Conservation (phyloP, 1,140 invertebrate genomes). For the Eufriesea mexicana region DNA sequence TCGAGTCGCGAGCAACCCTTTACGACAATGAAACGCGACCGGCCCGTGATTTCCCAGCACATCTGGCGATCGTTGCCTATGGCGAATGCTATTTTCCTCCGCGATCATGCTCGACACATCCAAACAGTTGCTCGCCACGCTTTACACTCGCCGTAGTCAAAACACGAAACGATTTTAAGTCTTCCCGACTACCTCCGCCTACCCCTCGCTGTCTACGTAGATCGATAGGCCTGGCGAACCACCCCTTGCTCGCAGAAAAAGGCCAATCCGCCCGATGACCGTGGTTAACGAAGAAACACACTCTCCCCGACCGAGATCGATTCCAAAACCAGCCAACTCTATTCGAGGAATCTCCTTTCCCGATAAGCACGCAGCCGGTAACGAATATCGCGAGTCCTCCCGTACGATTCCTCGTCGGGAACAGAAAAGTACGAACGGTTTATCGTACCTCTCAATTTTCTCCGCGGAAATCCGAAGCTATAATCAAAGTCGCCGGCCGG, state of each 20-base stretch:
- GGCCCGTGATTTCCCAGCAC: slow-evolving; percentile 6
- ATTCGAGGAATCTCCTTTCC: not conserved
- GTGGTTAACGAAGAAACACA: not conserved
- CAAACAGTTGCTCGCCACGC: not conserved
- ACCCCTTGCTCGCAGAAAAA: not conserved
- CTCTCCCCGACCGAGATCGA: slow-evolving; percentile 1
- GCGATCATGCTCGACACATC: not conserved
- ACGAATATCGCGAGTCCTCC: slow-evolving; percentile 19
- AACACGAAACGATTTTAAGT: not conserved
- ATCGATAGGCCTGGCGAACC: no score
- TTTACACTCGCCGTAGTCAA: not conserved
- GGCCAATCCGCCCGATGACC: not conserved
- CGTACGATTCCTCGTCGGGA: slow-evolving; percentile 1
- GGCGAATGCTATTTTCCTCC: not conserved
- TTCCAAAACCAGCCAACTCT: not conserved
- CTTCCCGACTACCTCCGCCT: no score
- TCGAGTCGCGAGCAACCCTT: slow-evolving; percentile 10
- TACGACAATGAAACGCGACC: slow-evolving; percentile 12
- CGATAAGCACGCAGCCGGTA: not conserved
- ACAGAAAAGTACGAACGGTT: slow-evolving; percentile 51
- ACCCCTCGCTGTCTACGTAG: no score
- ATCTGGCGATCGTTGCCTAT: slow-evolving; percentile 13
- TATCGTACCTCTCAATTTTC: slow-evolving; percentile 63
- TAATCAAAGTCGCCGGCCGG: slow-evolving; percentile 58
- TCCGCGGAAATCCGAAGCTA: slow-evolving; percentile 58